Conservation (phyloP, 2,113 vertebrate genomes). For the Seriola rivoliana region DNA sequence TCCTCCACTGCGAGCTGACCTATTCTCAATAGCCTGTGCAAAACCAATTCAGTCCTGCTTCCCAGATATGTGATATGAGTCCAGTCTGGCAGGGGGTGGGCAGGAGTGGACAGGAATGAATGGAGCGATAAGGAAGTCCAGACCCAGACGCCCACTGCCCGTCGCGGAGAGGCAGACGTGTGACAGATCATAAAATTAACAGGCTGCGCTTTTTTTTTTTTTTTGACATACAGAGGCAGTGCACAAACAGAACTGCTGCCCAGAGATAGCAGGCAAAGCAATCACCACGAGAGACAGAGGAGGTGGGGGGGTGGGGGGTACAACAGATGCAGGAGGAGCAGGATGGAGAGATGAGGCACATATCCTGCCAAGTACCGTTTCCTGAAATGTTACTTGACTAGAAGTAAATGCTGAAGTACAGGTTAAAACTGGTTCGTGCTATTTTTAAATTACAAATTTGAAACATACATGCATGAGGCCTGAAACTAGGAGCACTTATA, state of each 20-base stretch:
- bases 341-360: conserved; percentile 21
- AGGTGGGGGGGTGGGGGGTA: background rate
- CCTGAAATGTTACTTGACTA: conserved; percentile 17
- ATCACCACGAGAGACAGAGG: conserved; percentile 61
- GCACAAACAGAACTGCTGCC: conserved; percentile 80
- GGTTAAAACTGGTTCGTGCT: too few species aligned
- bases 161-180: conserved; percentile 54
- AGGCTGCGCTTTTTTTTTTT: conserved; percentile 54
- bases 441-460: too few species aligned
- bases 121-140: conserved; percentile 72
- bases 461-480: too few species aligned
- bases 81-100: conserved; percentile 65
- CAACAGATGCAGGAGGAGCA: background rate
- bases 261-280: conserved; percentile 77
- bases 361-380: conserved; percentile 18
- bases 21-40: conserved; percentile 41
- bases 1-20: conserved; percentile 56
- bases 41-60: conserved; percentile 60
- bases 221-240: conserved; percentile 71
- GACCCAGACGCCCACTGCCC: conserved; percentile 51
- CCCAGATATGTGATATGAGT: conserved; percentile 67
- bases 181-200: conserved; percentile 80
- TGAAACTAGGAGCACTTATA: background rate
- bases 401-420: background rate
- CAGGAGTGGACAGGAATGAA: conserved; percentile 61